phyloP scores from a whole-genome alignment of 1,140 invertebrate genomes.

The Drosophila punjabiensis region DNA sequence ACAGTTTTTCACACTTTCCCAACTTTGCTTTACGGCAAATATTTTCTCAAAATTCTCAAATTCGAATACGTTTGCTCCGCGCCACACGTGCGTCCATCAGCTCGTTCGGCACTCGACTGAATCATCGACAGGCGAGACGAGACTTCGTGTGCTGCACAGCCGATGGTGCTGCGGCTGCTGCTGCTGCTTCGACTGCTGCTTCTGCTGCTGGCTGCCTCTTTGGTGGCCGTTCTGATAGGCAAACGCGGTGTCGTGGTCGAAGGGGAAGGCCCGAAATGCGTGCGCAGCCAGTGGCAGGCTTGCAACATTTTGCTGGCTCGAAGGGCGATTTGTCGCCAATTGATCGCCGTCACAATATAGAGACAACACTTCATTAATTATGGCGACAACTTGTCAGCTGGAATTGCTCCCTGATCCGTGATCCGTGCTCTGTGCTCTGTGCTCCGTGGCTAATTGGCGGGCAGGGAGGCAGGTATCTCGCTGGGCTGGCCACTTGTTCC shows the following conservation, averaged over 20 bases:
- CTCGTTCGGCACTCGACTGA: constrained; percentile 80
- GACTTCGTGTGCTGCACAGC: constrained; percentile 39
- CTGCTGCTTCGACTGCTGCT: constrained; percentile 37
- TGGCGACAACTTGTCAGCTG: constrained; percentile 46
- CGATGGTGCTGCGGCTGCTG: constrained; percentile 29
- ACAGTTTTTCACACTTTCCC: constrained; percentile 50
- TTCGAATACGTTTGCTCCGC: constrained; percentile 42
- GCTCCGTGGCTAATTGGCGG: constrained; percentile 32
- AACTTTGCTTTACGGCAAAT: constrained; percentile 23
- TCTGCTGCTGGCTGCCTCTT: constrained; percentile 21
- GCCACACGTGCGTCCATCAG: constrained; percentile 72
- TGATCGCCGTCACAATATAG: constrained; percentile 51
- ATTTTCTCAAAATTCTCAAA: constrained; percentile 26
- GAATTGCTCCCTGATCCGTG: constrained; percentile 28
- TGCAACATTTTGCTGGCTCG: constrained; percentile 47
- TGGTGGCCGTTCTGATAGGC: constrained; percentile 48
- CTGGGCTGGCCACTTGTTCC: constrained; percentile 30
- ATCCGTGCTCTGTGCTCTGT: background rate
- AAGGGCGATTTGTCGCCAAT: constrained; percentile 34
- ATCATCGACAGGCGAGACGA: constrained; percentile 36
- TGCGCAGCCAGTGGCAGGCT: constrained; percentile 53
- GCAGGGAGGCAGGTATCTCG: background rate
- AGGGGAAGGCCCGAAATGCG: constrained; percentile 27
- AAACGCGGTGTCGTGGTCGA: constrained; percentile 50
- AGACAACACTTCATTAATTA: constrained; percentile 46